Percentiles rank a stretch among this genome's conserved stretches.
Conservation (phyloP, 2,113 vertebrate species). For the Platichthys flesus region DNA sequence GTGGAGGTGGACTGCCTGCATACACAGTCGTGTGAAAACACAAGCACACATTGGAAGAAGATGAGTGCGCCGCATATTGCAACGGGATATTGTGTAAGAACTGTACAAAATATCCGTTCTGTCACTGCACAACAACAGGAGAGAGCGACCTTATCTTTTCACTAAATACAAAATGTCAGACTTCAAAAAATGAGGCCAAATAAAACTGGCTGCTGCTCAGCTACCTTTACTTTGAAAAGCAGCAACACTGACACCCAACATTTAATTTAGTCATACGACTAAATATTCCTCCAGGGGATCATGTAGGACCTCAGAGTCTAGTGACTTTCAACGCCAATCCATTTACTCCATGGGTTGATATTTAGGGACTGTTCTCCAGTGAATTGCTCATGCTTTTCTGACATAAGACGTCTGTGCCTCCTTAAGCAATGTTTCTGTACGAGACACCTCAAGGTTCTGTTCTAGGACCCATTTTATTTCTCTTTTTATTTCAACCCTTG, state of each 20-base stretch:
- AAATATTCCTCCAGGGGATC: neutral
- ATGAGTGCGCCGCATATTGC: constrained; percentile 42
- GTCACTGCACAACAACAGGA: neutral
- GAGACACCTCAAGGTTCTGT: neutral
- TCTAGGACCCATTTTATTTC: neutral
- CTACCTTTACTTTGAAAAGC: neutral
- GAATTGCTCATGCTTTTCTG: neutral
- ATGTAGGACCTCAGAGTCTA: neutral
- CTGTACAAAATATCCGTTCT: constrained; percentile 28
- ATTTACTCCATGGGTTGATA: neutral
- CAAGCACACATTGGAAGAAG: constrained; percentile 23
- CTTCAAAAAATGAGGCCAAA: neutral
- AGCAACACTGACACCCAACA: neutral
- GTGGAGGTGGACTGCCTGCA: constrained; percentile 68
- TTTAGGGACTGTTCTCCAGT: neutral
- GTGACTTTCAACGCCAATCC: neutral
- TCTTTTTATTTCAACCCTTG: neutral
- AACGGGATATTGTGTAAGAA: constrained; percentile 64
- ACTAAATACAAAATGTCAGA: neutral
- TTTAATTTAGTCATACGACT: too few relatives aligned
- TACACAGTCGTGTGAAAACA: constrained; percentile 17
- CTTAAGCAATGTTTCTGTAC: neutral
- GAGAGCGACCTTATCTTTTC: neutral
- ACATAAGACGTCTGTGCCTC: neutral
- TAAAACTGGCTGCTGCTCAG: neutral